phyloP scores from a whole-genome alignment of 2,888 invertebrate species.

The Oxystoma pomonae region DNA sequence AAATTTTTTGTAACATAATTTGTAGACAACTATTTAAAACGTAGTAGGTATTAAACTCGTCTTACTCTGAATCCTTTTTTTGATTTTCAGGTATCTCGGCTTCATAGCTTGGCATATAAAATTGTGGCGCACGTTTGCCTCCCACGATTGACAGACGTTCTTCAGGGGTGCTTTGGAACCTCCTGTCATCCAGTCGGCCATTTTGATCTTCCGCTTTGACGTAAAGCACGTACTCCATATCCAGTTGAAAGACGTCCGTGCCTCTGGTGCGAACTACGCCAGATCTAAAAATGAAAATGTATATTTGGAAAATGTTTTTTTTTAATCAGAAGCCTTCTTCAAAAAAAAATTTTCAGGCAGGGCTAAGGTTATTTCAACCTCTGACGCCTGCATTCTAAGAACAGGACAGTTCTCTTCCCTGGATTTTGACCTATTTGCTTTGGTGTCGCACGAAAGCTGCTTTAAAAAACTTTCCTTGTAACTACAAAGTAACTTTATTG shows the following conservation, averaged over 20 bases:
- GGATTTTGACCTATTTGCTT: no score
- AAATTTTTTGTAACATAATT: no score
- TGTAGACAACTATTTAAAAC: no score
- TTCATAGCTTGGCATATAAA: slow-evolving; percentile 92
- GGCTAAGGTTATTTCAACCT: no score
- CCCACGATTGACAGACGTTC: slow-evolving; percentile 91
- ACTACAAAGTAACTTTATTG: no score
- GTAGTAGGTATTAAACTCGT: background rate
- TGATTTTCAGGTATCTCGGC: slow-evolving; percentile 96
- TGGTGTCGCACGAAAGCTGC: no score
- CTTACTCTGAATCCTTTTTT: slow-evolving; percentile 95
- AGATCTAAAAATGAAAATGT: slow-evolving; percentile 53
- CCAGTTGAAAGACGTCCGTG: slow-evolving; percentile 87
- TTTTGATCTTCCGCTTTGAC: slow-evolving; percentile 96
- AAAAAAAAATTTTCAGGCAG: no score
- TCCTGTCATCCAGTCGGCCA: slow-evolving; percentile 84
- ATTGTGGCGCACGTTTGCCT: slow-evolving; percentile 97
- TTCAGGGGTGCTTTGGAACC: slow-evolving; percentile 88
- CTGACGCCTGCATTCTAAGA: no score
- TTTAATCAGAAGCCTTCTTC: no score
- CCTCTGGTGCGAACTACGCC: slow-evolving; percentile 90
- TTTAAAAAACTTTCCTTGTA: no score
- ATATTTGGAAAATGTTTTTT: no score
- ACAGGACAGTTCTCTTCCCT: no score
- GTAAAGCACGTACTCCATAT: slow-evolving; percentile 94